These are phyloP conservation scores for Pelvicachromis taeniatus DNA, from an alignment of 2,113 vertebrate species.

Conservation along the genomic window DNA sequence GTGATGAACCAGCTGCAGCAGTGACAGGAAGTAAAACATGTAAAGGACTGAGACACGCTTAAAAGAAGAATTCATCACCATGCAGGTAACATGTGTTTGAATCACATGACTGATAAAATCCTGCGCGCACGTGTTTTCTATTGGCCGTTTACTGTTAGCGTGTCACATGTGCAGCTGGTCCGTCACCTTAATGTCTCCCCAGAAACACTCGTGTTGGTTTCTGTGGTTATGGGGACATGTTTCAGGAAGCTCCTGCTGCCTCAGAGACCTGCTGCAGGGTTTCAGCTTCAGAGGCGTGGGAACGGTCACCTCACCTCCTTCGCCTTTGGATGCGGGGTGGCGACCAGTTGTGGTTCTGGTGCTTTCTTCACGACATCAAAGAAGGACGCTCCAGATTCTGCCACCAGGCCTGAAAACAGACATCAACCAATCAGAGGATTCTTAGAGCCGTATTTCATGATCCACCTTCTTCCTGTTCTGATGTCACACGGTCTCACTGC, in stretches of 20 bases:
- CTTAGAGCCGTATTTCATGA: background rate
- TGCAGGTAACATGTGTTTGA: background rate
- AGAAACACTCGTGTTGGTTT: background rate
- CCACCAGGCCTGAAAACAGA: constrained; percentile 72
- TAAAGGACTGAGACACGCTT: background rate
- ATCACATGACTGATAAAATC: background rate
- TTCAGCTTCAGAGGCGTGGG: background rate
- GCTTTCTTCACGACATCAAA: constrained; percentile 76
- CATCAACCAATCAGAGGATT: background rate
- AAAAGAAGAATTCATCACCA: accelerated
- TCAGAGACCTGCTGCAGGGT: background rate
- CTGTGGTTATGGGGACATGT: background rate
- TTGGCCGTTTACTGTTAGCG: background rate
- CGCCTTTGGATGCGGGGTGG: constrained; percentile 66
- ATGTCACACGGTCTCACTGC: background rate
- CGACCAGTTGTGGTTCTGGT: constrained; percentile 72
- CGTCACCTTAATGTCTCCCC: background rate
- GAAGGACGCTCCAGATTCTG: constrained; percentile 71
- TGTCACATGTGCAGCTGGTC: background rate
- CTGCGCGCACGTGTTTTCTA: background rate
- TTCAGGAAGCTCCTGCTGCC: background rate
- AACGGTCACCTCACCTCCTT: constrained; percentile 63
- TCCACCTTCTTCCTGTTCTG: background rate
- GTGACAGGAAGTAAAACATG: background rate
- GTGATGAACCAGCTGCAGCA: background rate